phyloP scores from a whole-genome alignment of 2,113 vertebrate genomes.

The Cheirogaleus medius region DNA sequence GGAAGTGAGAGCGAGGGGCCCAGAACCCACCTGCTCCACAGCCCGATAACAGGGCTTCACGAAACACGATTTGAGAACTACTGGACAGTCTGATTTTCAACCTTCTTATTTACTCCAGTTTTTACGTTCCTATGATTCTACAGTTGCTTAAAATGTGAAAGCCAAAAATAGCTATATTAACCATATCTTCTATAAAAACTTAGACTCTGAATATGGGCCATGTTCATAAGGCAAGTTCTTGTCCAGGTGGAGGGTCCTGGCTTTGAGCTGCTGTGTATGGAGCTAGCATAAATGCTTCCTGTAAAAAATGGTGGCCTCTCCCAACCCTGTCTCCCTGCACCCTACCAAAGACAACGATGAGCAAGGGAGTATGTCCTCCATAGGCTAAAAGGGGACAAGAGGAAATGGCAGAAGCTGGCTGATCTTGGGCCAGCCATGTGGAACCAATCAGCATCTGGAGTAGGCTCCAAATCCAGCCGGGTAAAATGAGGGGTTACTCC shows the following conservation, averaged over 20 bases:
- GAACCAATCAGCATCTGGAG: conserved; percentile 57
- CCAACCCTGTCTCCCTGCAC: background rate
- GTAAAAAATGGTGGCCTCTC: background rate
- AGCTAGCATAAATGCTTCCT: background rate
- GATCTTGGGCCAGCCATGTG: conserved; percentile 60
- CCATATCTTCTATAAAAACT: background rate
- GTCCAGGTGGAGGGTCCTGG: background rate
- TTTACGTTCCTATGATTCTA: background rate
- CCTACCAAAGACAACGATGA: background rate
- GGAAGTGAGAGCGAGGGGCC: background rate
- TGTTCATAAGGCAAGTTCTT: background rate
- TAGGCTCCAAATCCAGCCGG: conserved; percentile 44
- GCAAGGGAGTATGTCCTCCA: background rate
- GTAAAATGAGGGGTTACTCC: conserved; percentile 18
- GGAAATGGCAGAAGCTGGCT: conserved; percentile 53
- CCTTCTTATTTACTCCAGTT: background rate
- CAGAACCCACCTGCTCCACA: background rate
- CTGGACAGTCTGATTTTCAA: background rate
- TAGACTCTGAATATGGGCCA: background rate
- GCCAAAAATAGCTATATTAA: background rate
- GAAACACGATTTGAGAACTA: background rate
- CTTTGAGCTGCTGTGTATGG: background rate
- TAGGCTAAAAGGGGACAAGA: conserved; percentile 27
- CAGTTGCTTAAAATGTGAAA: conserved; percentile 2
- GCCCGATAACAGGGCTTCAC: background rate